Base-by-base conservation (phyloP, 2,113 vertebrate species). In the Rhinichthys klamathensis region DNA sequence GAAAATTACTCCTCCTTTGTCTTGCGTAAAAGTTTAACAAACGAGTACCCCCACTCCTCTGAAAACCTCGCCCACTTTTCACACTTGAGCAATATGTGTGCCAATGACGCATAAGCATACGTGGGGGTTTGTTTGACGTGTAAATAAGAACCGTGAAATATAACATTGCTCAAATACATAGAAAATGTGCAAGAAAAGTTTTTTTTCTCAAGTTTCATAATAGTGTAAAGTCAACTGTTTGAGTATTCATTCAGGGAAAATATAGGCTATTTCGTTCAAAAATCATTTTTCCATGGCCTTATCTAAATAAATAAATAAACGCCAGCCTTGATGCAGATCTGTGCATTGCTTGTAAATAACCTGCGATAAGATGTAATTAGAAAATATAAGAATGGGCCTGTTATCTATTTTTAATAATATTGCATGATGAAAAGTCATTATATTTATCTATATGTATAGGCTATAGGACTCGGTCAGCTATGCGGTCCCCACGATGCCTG, bases 1-100 rank as follows among this genome's bases (percentile, higher is more conserved):
- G 65, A 85, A 85, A 44, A 38, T 18, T 51, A 46, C 44, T 75
- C 70, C 80, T 76, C 70, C 78, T 79, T 75, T 69, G 86, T 70
- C 85, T 88, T 90, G 89, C 88, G 85, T 89, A 89, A 89, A 84
- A 89, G 49, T 87, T 92, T 56, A 91, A 92, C 88, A 92, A 92
- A 93, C 90, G 90, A 92, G 90, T 90, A 91, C 87, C 89, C 89
- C 87, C 38, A 77, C 72, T 84, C 60, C 27, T 80, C 61, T 77
- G n/a, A 86, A 89, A 89, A 88, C 91, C 91, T 90, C 91, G 90
- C 92, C 91, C 87, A 87, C 88, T 70, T 87, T 82, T 79, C 75
- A 46, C 58, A 86, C 73, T 88, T 91, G 82, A 91, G 92, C 91
- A 89, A 89, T 83, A 81, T 80, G 75, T 16, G 35, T 86, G 72